Evolutionary conservation across 2,888 invertebrate species (phyloP), one percentile per base, ranked within the genome.

Genomic region (Chalcis sispes): DNA sequence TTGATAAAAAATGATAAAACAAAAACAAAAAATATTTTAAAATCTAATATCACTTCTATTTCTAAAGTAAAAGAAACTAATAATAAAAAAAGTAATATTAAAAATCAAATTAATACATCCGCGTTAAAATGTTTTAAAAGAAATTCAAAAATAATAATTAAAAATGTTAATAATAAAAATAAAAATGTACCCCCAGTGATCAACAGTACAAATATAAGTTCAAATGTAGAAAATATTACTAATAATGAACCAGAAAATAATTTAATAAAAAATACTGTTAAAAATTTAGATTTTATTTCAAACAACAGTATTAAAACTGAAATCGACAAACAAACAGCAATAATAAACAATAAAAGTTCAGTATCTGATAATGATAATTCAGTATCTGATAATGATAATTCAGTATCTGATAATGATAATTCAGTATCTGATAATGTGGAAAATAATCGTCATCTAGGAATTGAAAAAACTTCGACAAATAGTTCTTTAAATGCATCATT

Each of bases 1-100:
- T 36, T 42, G 13, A 15, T 8, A 20, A 74, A 70, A 40, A 66
- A 46, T 62, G 75, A 58, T 27, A 52, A 42, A 72, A 32, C 8
- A 2, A 71, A 40, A 65, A 52, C 20, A 18, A 73, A 73, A 48
- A 73, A 32, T 50, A 72, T 59, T 58, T 42, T 54, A 36, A 74
- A 77, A 74, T 36, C 46, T 58, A 61, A 67, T n/a, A n/a, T n/a
- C 59, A 61, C 5, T 46, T 52, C 50, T 48, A 18, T 25, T 71
- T 54, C 18, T 40, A 58, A 59, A 50, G 1, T 7, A 2, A 27
- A 58, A 65, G 46, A 65, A 58, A 8, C 20, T 46, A 42, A 4
- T 18, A 48, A 25, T 7, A 61, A 27, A 36, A 58, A 36, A 10
- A 29, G 10, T 25, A 46, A 56, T 13, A 8, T 18, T 62, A 7